These are phyloP conservation scores for Acipenser ruthenus DNA, from an alignment of 2,797 vertebrate genomes.

Conservation along the genomic window DNA sequence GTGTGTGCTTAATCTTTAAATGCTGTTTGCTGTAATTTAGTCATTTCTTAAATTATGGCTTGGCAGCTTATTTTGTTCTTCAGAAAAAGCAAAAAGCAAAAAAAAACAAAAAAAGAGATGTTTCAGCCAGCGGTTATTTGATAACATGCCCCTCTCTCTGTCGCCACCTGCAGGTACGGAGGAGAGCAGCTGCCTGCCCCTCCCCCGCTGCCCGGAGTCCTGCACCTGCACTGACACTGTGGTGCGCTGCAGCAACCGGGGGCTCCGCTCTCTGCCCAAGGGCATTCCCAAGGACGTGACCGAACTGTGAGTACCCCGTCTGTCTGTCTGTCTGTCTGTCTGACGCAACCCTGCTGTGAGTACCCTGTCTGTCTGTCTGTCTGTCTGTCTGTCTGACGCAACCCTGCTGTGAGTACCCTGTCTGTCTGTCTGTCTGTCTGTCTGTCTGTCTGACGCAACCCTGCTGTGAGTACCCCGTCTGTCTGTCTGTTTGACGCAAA, in stretches of 20 bases:
- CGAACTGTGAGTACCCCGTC: constrained; percentile 69
- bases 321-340: not conserved
- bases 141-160: not conserved
- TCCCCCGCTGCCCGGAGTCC: constrained; percentile 82
- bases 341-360: too few relatives aligned
- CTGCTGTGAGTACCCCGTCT: too few relatives aligned
- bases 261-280: constrained; percentile 75
- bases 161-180: constrained; percentile 61
- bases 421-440: too few relatives aligned
- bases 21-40: constrained; percentile 34
- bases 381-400: too few relatives aligned
- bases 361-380: not conserved
- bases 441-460: too few relatives aligned
- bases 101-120: not conserved
- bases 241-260: constrained; percentile 91
- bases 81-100: not conserved
- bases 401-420: too few relatives aligned
- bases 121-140: too few relatives aligned
- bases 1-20: constrained; percentile 35
- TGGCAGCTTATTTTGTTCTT: not conserved
- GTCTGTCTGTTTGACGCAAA: too few relatives aligned
- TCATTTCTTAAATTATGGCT: not conserved
- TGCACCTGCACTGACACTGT: constrained; percentile 87
- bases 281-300: constrained; percentile 93
- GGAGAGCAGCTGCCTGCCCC: constrained; percentile 82